Evolutionary conservation across 2,888 invertebrate species (phyloP), one percentile per base, ranked within the genome.

Genomic region (Lymantria monacha): DNA sequence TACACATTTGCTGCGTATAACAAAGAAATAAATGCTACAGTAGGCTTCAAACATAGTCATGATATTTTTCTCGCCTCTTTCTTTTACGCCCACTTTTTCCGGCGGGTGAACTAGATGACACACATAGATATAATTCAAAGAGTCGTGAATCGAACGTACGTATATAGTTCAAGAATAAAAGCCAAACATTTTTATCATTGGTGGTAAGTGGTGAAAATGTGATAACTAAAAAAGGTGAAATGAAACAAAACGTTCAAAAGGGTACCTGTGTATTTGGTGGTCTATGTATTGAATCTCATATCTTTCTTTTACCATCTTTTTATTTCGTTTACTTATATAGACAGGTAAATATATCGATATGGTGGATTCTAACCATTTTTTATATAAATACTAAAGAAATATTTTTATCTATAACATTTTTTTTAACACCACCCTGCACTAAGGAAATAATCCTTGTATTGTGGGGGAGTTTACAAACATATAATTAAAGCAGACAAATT

Each of bases 51-150:
- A 37, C 7, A 8, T 33, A 33, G 33, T 5, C 33, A 33, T 10
- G 9, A 31, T 22, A 46, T 44, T 48, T 63, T 66, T 54, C 22
- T 22, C 49, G 51, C 55, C 44, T 40, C 33, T 62, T 55, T 70
- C 53, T 57, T 61, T 54, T 58, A 51, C 53, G 49, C 53, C 49
- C 53, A n/a, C n/a, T 61, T 55, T 57, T 58, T 57, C 46, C 42
- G 49, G 53, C 42, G 46, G 49, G 45, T 55, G 61, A 46, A 44
- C 51, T 59, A 58, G 63, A 69, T 68, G 62, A 59, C 66, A 68
- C 15, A 59, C 15, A 59, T 55, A 68, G 64, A 62, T 66, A 60
- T 42, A 13, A 61, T 61, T 51, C 50, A 62, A 67, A 66, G 53
- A 55, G 52, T 63, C 51, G 45, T 48, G 52, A 63, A 57, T 63